Evolutionary conservation across 2,113 vertebrate genomes (phyloP), one percentile per base, ranked within the genome.

Genomic region (Brachirus orientalis): DNA sequence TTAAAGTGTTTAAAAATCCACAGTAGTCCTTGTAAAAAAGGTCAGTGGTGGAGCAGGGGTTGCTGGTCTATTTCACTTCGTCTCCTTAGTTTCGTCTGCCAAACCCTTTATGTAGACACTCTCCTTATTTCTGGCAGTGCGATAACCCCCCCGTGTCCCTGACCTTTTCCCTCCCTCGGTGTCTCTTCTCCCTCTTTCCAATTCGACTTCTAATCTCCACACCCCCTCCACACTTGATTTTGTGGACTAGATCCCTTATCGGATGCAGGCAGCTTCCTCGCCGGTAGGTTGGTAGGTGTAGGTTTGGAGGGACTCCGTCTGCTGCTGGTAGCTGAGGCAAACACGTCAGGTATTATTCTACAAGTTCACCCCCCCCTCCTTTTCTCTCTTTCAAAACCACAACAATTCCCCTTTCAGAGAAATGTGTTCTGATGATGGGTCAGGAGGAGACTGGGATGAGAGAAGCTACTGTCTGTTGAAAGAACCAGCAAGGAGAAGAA

Each of bases 231-330:
- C 78, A 79, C 83, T 84, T 80, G 70, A 83, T 76, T 86, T 72
- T 79, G 80, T 72, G 73, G 69, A 81, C 71, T 72, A 83, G 83
- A 88, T 90, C 80, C 53, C 89, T 91, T 92, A 90, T 93, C 91
- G 83, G 85, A 90, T 91, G 86, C 89, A 91, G 87, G 89, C 86
- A 77, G 79, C 66, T 83, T 81, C 79, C 77, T 17, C 22, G 73
- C 58, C 63, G 53, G 69, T 73, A 44, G 72, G 78, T 75, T 77
- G 80, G 80, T 61, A 79, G 78, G 77, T 70, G 71, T 75, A 79
- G 69, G 74, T 84, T 80, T 72, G 37, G 72, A 73, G 67, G 70
- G 77, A 80, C 78, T 86, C 69, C 77, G 62, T 82, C 80, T 77
- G 84, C 88, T 91, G 89, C 88, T 87, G 88, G 87, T 89, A 88